Evolutionary conservation across 2,888 invertebrate species (phyloP).

Genomic region (Lomographa bimaculata): DNA sequence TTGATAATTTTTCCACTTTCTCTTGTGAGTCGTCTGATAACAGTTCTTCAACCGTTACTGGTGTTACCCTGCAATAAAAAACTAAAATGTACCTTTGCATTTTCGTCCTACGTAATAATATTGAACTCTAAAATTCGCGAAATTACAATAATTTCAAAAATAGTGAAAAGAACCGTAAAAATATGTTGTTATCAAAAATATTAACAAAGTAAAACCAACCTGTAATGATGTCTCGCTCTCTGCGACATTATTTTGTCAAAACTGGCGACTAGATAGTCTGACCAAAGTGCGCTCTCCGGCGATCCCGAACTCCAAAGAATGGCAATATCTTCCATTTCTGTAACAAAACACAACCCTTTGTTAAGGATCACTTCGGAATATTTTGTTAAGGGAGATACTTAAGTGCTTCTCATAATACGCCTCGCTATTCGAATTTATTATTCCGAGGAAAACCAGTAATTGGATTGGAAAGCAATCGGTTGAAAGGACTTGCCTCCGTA

Average conservation of each 20-base stretch:
- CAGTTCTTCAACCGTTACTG: conserved; percentile 89
- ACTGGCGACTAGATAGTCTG: conserved; percentile 91
- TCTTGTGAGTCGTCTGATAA: conserved; percentile 76
- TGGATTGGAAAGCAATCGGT: conserved; percentile 21
- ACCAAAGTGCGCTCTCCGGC: conserved; percentile 91
- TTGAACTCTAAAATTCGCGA: too few relatives aligned
- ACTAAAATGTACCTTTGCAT: too few relatives aligned
- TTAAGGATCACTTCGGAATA: conserved; percentile 21
- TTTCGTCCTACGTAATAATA: too few relatives aligned
- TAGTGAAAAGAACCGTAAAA: too few relatives aligned
- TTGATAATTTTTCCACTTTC: conserved; percentile 80
- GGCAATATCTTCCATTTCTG: conserved; percentile 91
- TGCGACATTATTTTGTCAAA: conserved; percentile 94
- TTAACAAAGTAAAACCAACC: conserved; percentile 83
- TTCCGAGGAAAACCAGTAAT: conserved; percentile 21
- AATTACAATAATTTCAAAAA: conserved; percentile 1
- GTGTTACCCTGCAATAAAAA: conserved; percentile 85
- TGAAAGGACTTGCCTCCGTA: conserved; percentile 15
- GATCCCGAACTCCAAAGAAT: conserved; percentile 91
- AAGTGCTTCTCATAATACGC: conserved; percentile 22
- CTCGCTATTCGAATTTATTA: conserved; percentile 15
- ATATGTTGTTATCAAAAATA: too few relatives aligned
- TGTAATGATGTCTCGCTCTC: conserved; percentile 90
- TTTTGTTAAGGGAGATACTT: conserved; percentile 21
- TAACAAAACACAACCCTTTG: conserved; percentile 42